phyloP scores from a whole-genome alignment of 2,797 vertebrate species.

The Erpetoichthys calabaricus region DNA sequence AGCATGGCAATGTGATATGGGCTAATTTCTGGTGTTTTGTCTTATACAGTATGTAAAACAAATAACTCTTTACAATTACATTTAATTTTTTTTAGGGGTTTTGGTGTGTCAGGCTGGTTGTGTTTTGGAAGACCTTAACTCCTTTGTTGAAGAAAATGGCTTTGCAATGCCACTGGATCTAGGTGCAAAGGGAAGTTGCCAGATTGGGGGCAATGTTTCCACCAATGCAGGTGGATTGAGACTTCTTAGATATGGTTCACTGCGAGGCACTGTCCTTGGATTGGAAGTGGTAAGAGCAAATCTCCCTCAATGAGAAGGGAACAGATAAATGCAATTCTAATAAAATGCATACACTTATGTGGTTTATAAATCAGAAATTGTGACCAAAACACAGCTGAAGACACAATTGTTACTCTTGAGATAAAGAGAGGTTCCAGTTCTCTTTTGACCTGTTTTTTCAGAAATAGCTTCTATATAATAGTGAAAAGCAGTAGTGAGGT shows the following conservation, averaged over 20 bases:
- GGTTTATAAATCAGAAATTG: no score
- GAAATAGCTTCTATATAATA: no score
- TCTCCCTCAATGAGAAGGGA: not conserved
- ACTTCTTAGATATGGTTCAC: conserved; percentile 76
- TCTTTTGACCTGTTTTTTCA: no score
- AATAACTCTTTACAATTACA: no score
- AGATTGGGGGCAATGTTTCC: conserved; percentile 86
- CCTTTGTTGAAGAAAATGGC: conserved; percentile 57
- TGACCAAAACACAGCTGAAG: no score
- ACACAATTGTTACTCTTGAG: no score
- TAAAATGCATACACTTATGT: no score
- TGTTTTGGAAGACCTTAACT: conserved; percentile 66
- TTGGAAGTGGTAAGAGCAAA: conserved; percentile 72
- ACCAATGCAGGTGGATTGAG: conserved; percentile 86
- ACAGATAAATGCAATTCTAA: no score
- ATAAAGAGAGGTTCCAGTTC: no score
- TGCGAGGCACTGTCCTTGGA: conserved; percentile 78
- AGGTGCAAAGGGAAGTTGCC: conserved; percentile 89
- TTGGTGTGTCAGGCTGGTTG: conserved; percentile 88
- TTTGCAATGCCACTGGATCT: conserved; percentile 86
- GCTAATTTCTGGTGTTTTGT: not conserved
- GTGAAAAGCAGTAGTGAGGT: not conserved
- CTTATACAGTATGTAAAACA: no score
- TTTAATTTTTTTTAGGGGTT: conserved; percentile 45
- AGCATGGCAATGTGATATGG: not conserved